These are phyloP conservation scores for Campoletis raptor DNA, from an alignment of 2,888 invertebrate genomes.

Conservation along the genomic window DNA sequence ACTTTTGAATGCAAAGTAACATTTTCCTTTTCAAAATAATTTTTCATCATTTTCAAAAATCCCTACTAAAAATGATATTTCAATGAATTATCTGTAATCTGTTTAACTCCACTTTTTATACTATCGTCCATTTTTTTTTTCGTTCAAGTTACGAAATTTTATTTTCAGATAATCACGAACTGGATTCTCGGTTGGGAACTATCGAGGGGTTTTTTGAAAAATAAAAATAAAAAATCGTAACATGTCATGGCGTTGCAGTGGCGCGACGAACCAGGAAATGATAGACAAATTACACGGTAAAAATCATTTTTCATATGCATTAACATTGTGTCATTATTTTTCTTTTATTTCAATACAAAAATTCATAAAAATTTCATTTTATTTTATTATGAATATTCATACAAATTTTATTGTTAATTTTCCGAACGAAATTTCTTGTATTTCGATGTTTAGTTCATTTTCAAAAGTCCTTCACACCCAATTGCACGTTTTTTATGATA, in stretches of 20 bases:
- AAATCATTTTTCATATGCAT: slow-evolving; percentile 62
- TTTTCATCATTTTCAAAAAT: neutral
- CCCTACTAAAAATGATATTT: neutral
- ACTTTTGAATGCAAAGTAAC: neutral
- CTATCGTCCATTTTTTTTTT: neutral
- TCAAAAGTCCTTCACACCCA: neutral
- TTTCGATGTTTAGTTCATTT: neutral
- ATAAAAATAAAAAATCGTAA: slow-evolving; percentile 49
- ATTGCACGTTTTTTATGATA: neutral
- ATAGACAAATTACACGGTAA: slow-evolving; percentile 92
- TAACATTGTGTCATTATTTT: neutral
- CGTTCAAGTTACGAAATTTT: neutral
- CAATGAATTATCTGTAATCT: neutral
- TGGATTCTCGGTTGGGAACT: neutral
- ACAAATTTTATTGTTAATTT: neutral
- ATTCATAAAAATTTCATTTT: neutral
- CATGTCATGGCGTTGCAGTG: slow-evolving; percentile 98
- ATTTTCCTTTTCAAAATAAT: neutral
- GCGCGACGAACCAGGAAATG: slow-evolving; percentile 93
- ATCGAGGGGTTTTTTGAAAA: slow-evolving; percentile 10
- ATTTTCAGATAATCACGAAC: slow-evolving; percentile 34
- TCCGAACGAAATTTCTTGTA: neutral
- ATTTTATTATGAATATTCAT: neutral
- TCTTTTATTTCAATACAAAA: neutral
- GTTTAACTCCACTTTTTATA: neutral